Percentiles rank a stretch among this genome's conserved stretches.
Evolutionary conservation across 2,797 vertebrate genomes (phyloP).

Genomic region (Tenualosa ilisha): DNA sequence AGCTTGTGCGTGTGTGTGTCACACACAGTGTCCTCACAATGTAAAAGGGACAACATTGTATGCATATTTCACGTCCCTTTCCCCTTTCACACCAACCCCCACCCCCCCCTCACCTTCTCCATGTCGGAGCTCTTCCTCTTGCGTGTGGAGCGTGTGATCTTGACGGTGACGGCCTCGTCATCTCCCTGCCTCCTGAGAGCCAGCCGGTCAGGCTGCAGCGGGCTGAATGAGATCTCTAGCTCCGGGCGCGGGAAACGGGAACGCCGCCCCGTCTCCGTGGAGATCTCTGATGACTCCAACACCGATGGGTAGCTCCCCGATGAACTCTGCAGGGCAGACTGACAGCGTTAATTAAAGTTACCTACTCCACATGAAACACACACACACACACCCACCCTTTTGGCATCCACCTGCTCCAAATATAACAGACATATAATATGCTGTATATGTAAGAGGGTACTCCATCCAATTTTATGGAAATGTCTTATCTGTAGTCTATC

Average conservation of each 20-base stretch:
- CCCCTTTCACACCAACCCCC: no score
- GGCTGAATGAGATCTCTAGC: slow-evolving; percentile 92
- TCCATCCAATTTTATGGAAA: no score
- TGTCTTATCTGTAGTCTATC: no score
- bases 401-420: neutral
- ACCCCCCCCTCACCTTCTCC: slow-evolving; percentile 74
- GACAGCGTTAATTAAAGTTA: slow-evolving; percentile 2
- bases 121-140: slow-evolving; percentile 89
- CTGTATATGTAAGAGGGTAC: no score
- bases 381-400: neutral
- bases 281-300: slow-evolving; percentile 90
- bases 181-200: slow-evolving; percentile 84
- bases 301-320: slow-evolving; percentile 65
- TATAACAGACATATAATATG: neutral
- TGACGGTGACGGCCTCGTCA: slow-evolving; percentile 76
- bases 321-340: slow-evolving; percentile 57
- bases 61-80: neutral
- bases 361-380: neutral
- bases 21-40: neutral
- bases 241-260: slow-evolving; percentile 90
- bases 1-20: no score
- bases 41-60: neutral
- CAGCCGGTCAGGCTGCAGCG: slow-evolving; percentile 86
- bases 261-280: slow-evolving; percentile 79
- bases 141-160: slow-evolving; percentile 73